phyloP scores from a whole-genome alignment of 2,888 invertebrate genomes.

The Philaethria dido region DNA sequence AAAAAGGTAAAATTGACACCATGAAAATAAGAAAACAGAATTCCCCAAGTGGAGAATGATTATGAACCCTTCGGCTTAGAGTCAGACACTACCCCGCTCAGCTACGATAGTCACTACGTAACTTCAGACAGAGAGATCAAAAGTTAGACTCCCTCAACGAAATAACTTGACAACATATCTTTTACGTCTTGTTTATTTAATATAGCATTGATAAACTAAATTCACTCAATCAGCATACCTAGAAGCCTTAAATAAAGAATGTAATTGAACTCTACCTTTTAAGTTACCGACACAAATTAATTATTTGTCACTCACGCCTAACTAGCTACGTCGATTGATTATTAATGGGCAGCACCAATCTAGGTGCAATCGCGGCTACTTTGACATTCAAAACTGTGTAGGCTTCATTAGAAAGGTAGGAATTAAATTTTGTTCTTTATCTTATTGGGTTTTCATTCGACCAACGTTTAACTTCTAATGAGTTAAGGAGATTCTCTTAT shows the following conservation, averaged over 20 bases:
- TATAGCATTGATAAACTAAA: not conserved
- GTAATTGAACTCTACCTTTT: not conserved
- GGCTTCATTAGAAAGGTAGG: constrained; percentile 28
- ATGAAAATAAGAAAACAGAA: too few species aligned
- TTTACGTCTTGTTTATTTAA: not conserved
- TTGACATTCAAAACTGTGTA: constrained; percentile 34
- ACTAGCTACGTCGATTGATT: constrained; percentile 8
- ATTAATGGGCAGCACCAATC: constrained; percentile 33
- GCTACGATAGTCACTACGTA: too few species aligned
- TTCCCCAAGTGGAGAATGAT: too few species aligned
- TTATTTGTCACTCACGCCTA: constrained; percentile 26
- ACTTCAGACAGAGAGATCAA: too few species aligned
- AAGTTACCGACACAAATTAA: constrained; percentile 30
- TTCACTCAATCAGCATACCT: not conserved
- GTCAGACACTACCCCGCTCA: too few species aligned
- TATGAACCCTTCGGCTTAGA: too few species aligned
- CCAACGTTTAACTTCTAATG: too few species aligned
- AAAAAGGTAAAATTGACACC: too few species aligned
- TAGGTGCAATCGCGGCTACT: constrained; percentile 32
- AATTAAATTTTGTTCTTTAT: not conserved
- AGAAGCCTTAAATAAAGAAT: not conserved
- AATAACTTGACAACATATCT: not conserved
- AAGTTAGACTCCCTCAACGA: too few species aligned
- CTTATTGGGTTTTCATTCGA: not conserved
- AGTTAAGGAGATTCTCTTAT: too few species aligned